Evolutionary conservation across 2,113 vertebrate genomes (phyloP).

Genomic region (Alligator mississippiensis): DNA sequence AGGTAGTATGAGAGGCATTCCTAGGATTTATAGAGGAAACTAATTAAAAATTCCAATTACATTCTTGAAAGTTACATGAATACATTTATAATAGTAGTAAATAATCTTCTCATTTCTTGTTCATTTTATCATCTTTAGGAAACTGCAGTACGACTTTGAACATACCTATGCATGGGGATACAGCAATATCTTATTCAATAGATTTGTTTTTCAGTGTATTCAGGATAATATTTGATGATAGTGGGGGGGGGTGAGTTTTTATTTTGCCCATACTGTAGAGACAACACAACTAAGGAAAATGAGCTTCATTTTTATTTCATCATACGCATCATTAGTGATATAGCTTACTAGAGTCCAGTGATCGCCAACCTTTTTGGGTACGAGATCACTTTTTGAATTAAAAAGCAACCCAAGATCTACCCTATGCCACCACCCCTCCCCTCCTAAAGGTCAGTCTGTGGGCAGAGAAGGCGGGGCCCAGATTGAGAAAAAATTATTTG

Average conservation of each 20-base stretch:
- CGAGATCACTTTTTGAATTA: too few species aligned
- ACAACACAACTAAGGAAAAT: not conserved
- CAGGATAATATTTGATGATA: not conserved
- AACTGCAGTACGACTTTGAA: not conserved
- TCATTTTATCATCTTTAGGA: not conserved
- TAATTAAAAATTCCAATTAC: constrained; percentile 18
- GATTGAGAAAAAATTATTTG: not conserved
- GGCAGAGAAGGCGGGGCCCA: not conserved
- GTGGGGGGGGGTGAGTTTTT: not conserved
- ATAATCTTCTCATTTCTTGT: constrained; percentile 56
- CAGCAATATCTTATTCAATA: not conserved
- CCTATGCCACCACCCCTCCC: too few species aligned
- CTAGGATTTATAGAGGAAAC: not conserved
- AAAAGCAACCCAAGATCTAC: too few species aligned
- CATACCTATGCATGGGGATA: not conserved
- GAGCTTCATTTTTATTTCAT: not conserved
- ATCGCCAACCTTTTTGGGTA: not conserved
- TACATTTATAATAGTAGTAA: constrained; percentile 56
- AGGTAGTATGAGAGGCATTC: not conserved
- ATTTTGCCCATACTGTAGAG: not conserved
- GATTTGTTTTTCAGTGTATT: not conserved
- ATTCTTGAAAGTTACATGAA: constrained; percentile 51
- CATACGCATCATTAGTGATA: not conserved
- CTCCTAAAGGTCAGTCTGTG: not conserved
- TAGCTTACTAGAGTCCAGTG: not conserved